These are phyloP conservation scores for Molothrus aeneus DNA, from an alignment of 2,797 vertebrate species.

Conservation along the genomic window DNA sequence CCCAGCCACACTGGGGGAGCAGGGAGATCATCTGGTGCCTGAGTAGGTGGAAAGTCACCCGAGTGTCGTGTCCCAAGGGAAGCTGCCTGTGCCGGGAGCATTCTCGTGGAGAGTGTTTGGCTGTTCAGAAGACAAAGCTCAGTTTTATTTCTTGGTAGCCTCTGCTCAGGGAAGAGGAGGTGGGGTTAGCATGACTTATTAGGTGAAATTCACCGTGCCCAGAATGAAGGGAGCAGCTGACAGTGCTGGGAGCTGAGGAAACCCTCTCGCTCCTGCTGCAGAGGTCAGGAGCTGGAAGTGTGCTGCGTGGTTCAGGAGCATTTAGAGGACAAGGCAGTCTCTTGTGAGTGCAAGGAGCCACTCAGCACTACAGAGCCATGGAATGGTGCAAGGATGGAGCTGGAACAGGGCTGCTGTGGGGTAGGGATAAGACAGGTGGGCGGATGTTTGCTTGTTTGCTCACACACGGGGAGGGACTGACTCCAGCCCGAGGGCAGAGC, in stretches of 20 bases:
- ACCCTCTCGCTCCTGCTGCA: not conserved
- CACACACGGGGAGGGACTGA: rapidly evolving
- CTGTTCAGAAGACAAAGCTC: not conserved
- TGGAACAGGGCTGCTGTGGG: not conserved
- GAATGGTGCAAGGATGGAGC: not conserved
- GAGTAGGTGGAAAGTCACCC: rapidly evolving
- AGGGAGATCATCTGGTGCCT: not conserved
- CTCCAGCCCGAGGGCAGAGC: rapidly evolving
- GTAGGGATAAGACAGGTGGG: rapidly evolving
- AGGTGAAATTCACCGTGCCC: not conserved
- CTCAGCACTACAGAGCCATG: rapidly evolving
- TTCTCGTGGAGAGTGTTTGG: not conserved
- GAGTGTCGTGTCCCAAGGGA: not conserved
- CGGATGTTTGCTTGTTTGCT: not conserved
- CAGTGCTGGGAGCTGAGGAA: not conserved
- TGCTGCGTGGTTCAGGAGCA: not conserved
- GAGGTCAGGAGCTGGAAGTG: not conserved
- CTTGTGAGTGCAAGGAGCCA: not conserved
- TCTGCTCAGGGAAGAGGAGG: not conserved
- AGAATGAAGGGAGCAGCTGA: slow-evolving; percentile 20
- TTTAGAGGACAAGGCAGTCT: not conserved
- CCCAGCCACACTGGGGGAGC: not conserved
- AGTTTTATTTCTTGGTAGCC: not conserved
- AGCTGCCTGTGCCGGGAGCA: not conserved
- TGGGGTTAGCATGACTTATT: not conserved